Conservation (phyloP, 2,888 invertebrate genomes). For the Rhingia campestris region DNA sequence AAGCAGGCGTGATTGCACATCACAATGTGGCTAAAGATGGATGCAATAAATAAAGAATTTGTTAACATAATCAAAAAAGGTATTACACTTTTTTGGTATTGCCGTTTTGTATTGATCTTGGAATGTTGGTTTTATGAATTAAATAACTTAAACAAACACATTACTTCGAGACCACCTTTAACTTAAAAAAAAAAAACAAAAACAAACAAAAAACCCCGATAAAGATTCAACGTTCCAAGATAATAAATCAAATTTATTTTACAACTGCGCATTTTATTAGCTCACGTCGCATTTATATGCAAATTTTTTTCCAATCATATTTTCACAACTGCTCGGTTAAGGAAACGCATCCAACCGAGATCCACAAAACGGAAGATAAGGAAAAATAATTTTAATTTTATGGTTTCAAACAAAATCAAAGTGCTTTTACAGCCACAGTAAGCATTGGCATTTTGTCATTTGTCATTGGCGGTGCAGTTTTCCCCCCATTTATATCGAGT, state of each 20-base stretch:
- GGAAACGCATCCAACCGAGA: conserved; percentile 35
- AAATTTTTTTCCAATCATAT: conserved; percentile 58
- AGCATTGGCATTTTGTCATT: conserved; percentile 50
- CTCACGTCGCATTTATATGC: conserved; percentile 53
- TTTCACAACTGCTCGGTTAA: background rate
- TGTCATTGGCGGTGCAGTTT: conserved; percentile 53
- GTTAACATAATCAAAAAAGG: too few species aligned
- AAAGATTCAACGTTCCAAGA: conserved; percentile 1
- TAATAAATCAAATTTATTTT: conserved; percentile 51
- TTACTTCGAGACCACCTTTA: too few species aligned
- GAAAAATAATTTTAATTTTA: conserved; percentile 64
- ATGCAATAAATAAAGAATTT: too few species aligned
- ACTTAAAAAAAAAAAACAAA: too few species aligned
- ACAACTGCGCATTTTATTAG: conserved; percentile 31
- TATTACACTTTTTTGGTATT: too few species aligned
- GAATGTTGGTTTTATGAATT: too few species aligned
- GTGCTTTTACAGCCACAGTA: conserved; percentile 29
- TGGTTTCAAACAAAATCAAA: conserved; percentile 56
- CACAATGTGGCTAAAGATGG: too few species aligned
- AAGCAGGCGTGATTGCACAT: too few species aligned
- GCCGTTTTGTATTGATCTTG: too few species aligned
- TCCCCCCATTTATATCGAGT: conserved; percentile 15
- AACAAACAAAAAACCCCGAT: too few species aligned
- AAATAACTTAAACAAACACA: too few species aligned
- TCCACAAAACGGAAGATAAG: conserved; percentile 48